Percentiles rank a stretch among this genome's conserved stretches.
Evolutionary conservation across 2,797 vertebrate genomes (phyloP).

Genomic region (Peromyscus aztecus): DNA sequence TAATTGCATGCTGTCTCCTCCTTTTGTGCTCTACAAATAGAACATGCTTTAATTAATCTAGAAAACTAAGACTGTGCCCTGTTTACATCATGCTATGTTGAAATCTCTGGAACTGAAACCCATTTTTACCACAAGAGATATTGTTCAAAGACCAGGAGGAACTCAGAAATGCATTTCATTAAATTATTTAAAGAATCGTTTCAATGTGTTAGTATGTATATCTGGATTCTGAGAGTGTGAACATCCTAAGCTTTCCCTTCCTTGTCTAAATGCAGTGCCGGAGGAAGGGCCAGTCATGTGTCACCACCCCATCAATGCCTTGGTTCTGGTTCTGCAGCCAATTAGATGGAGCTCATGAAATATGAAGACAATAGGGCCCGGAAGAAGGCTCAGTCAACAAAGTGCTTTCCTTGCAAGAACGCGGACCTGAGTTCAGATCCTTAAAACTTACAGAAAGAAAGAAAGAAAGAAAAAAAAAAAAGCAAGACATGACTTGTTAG

Average conservation of each 20-base stretch:
- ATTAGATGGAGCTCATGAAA: not conserved
- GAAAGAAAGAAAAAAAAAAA: too few species aligned
- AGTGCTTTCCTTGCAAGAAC: not conserved
- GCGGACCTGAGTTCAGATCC: not conserved
- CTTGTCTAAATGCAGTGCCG: not conserved
- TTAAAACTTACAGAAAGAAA: not conserved
- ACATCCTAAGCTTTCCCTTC: conserved; percentile 15
- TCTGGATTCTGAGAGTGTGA: conserved; percentile 68
- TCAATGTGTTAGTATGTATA: conserved; percentile 80
- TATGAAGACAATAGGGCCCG: not conserved
- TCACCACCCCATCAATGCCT: not conserved
- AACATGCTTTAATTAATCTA: conserved; percentile 38
- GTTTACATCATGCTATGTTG: not conserved
- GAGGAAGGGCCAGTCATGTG: not conserved
- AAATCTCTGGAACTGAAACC: conserved; percentile 72
- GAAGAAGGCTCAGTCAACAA: not conserved
- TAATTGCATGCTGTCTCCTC: not conserved
- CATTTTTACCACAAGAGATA: conserved; percentile 71
- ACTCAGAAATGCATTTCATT: conserved; percentile 72
- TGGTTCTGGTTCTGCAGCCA: not conserved
- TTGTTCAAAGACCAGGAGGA: conserved; percentile 75
- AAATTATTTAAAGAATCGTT: conserved; percentile 75
- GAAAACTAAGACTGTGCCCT: conserved; percentile 35
- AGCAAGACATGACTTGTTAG: not conserved
- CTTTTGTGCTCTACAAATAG: not conserved